These are phyloP conservation scores for Parapristionchus giblindavisi DNA, from an alignment of 2,888 invertebrate species.

Conservation along the genomic window DNA sequence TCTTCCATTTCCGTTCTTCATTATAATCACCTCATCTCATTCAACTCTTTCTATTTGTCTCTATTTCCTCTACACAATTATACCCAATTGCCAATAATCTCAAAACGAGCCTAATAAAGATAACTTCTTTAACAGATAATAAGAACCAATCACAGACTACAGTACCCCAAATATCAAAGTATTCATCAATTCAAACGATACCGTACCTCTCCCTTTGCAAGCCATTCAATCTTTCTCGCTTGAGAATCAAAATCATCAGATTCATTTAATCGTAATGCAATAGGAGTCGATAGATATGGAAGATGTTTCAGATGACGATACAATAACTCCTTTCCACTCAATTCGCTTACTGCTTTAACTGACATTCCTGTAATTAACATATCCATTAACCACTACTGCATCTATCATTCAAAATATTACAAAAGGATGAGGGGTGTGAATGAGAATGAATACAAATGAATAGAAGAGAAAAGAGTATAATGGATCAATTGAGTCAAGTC, in stretches of 20 bases:
- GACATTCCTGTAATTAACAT: no score
- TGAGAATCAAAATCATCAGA: slow-evolving; percentile 55
- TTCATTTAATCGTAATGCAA: slow-evolving; percentile 59
- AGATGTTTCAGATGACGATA: slow-evolving; percentile 59
- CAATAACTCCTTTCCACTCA: slow-evolving; percentile 66
- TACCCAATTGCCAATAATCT: not conserved
- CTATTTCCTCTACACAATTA: not conserved
- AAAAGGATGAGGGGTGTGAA: no score
- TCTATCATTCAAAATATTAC: no score
- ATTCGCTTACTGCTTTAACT: slow-evolving; percentile 67
- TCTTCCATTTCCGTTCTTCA: not conserved
- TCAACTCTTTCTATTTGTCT: not conserved
- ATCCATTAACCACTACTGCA: no score
- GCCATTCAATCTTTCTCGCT: slow-evolving; percentile 55
- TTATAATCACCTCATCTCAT: not conserved
- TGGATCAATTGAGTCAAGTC: no score
- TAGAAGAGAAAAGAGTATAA: no score
- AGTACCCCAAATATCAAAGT: not conserved
- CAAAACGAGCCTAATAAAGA: no score
- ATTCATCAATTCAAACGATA: not conserved
- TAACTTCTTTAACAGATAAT: not conserved
- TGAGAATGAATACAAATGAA: no score
- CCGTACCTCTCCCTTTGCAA: slow-evolving; percentile 51
- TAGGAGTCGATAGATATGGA: slow-evolving; percentile 56
- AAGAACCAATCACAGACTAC: not conserved